Percentiles rank a stretch among this genome's conserved stretches.
Conservation (phyloP, 2,888 invertebrate genomes). For the Ochropleura plecta region DNA sequence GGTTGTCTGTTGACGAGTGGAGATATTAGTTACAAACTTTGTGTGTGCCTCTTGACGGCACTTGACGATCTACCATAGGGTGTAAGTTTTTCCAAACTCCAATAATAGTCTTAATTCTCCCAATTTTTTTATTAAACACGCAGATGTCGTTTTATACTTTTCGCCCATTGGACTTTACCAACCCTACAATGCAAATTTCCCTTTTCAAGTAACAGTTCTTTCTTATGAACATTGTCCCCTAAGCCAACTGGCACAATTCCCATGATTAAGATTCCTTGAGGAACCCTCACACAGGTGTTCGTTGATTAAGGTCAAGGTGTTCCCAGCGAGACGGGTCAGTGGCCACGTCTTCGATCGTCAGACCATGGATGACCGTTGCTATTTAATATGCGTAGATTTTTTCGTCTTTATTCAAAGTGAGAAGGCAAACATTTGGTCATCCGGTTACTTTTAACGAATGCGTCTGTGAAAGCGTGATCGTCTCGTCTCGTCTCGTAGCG, state of each 20-base stretch:
- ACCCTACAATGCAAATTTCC: slow-evolving; percentile 52
- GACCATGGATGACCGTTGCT: slow-evolving; percentile 85
- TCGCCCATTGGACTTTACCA: slow-evolving; percentile 6
- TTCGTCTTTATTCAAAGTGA: slow-evolving; percentile 39
- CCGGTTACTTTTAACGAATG: slow-evolving; percentile 18
- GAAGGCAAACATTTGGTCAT: slow-evolving; percentile 32
- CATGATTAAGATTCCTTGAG: slow-evolving; percentile 87
- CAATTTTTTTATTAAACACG: slow-evolving; percentile 1
- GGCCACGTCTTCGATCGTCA: slow-evolving; percentile 75
- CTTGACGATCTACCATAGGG: slow-evolving; percentile 27
- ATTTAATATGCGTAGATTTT: slow-evolving; percentile 70
- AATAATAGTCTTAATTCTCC: background rate
- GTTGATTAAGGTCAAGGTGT: slow-evolving; percentile 87
- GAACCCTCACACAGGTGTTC: slow-evolving; percentile 85
- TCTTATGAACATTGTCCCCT: slow-evolving; percentile 60
- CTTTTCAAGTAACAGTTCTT: slow-evolving; percentile 37
- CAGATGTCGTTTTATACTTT: slow-evolving; percentile 29
- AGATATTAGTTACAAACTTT: slow-evolving; percentile 55
- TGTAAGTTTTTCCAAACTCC: slow-evolving; percentile 1
- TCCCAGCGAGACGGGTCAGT: slow-evolving; percentile 86
- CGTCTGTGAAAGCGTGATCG: background rate
- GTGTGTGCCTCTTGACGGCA: slow-evolving; percentile 33
- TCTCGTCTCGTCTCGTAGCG: no score
- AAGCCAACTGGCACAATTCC: slow-evolving; percentile 76
- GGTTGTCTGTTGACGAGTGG: slow-evolving; percentile 54